phyloP scores from a whole-genome alignment of 2,888 invertebrate species.

The Darwinula stevensoni region DNA sequence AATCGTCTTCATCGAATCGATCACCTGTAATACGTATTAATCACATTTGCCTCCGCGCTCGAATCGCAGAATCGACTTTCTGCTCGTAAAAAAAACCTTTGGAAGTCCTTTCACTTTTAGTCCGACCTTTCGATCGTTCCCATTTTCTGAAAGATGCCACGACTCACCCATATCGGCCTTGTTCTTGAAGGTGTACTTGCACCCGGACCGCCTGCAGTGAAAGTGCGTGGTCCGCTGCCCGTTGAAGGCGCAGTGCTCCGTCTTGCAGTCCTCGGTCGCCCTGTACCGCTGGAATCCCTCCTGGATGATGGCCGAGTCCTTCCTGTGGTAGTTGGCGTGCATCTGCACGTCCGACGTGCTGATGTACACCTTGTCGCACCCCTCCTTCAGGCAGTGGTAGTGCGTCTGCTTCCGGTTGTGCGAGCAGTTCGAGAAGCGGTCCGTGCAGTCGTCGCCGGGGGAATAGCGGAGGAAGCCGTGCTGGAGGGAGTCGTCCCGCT shows the following conservation, averaged over 20 bases:
- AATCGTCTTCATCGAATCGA: no score
- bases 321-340: conserved; percentile 95
- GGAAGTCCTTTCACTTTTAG: no score
- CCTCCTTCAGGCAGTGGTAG: conserved; percentile 61
- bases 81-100: no score
- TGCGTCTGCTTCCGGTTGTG: conserved; percentile 85
- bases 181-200: conserved; percentile 89
- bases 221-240: conserved; percentile 91
- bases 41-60: no score
- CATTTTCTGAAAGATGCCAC: no score
- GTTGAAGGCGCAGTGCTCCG: conserved; percentile 64
- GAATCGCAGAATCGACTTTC: no score
- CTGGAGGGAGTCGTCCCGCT: conserved; percentile 78
- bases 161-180: conserved; percentile 96
- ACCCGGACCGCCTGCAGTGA: conserved; percentile 68
- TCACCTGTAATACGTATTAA: no score
- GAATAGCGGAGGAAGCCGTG: conserved; percentile 86
- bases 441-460: conserved; percentile 75
- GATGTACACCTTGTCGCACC: conserved; percentile 60
- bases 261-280: conserved; percentile 81
- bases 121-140: no score
- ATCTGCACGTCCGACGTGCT: conserved; percentile 96
- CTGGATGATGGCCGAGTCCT: conserved; percentile 87
- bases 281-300: conserved; percentile 90
- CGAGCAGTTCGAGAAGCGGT: conserved; percentile 44